Base-by-base conservation (phyloP, 2,113 vertebrate genomes). In the Etheostoma spectabile region DNA sequence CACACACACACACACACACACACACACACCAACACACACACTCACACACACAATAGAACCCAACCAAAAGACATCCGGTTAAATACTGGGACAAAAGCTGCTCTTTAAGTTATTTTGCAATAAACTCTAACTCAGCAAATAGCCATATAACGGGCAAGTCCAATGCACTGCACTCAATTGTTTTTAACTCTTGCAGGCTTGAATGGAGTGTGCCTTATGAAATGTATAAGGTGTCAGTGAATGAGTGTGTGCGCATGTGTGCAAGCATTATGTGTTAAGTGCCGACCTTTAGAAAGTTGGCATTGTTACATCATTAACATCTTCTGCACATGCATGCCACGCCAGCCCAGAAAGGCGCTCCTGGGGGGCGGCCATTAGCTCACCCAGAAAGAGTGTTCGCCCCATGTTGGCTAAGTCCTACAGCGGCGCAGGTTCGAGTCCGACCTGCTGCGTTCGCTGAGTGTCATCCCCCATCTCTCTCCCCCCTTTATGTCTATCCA, bases 11-110 rank as follows among this genome's bases (percentile, higher is more conserved):
- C 66, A n/a, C n/a, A n/a, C n/a, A n/a, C n/a, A n/a, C n/a, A n/a
- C n/a, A n/a, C n/a, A n/a, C n/a, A n/a, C n/a, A n/a, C n/a, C n/a
- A n/a, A 53, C 30, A 66, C 59, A 53, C 66, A 70, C 73, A 52
- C 27, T 63, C 60, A 55, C 84, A n/a, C n/a, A n/a, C 51, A 83
- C 85, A 91, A 88, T 83, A 91, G 86, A 62, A 78, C 78, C 70
- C 65, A 78, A 88, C 72, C 80, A 19, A 89, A 82, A 62, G 75
- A 90, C 92, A 90, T 92, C 88, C 88, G 86, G 79, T 85, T 71
- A 88, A 91, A 77, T 46, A 68, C 70, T 82, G 80, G 73, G 73
- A 79, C 59, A 79, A 88, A 85, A 82, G 68, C 83, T 84, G 84
- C 68, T 84, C 57, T 91, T 78, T 57, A 74, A 45, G 73, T 85